phyloP scores from a whole-genome alignment of 2,113 vertebrate species.

The Pangasianodon hypophthalmus region DNA sequence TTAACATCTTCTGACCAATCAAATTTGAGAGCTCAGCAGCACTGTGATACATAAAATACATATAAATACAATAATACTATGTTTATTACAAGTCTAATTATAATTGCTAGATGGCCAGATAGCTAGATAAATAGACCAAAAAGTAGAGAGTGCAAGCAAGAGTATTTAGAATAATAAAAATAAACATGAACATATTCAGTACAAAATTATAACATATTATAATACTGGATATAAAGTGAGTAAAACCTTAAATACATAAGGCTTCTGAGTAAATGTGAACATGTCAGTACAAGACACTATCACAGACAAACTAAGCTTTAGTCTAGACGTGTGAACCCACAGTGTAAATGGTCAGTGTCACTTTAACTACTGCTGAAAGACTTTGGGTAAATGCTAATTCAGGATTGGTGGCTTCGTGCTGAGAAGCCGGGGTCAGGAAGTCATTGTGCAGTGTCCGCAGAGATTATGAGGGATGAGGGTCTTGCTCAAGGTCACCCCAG shows the following conservation, averaged over 20 bases:
- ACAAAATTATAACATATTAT: neutral
- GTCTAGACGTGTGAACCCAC: neutral
- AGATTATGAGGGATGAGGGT: neutral
- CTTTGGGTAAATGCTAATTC: neutral
- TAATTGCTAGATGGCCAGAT: neutral
- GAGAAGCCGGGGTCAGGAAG: conserved; percentile 1
- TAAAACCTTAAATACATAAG: neutral
- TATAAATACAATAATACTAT: neutral
- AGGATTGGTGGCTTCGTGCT: neutral
- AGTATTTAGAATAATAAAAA: neutral
- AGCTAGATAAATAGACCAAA: neutral
- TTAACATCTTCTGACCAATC: neutral
- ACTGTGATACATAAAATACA: neutral
- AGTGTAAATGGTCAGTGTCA: neutral
- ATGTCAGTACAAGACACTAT: neutral
- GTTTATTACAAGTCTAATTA: neutral
- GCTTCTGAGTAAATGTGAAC: neutral
- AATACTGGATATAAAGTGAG: neutral
- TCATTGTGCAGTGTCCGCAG: neutral
- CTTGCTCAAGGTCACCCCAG: neutral
- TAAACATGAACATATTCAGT: neutral
- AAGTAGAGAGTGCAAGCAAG: neutral
- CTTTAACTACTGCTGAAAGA: neutral
- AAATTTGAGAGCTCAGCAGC: neutral
- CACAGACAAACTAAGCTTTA: neutral